phyloP scores from a whole-genome alignment of 1,140 invertebrate genomes.

The Steinernema khuongi region DNA sequence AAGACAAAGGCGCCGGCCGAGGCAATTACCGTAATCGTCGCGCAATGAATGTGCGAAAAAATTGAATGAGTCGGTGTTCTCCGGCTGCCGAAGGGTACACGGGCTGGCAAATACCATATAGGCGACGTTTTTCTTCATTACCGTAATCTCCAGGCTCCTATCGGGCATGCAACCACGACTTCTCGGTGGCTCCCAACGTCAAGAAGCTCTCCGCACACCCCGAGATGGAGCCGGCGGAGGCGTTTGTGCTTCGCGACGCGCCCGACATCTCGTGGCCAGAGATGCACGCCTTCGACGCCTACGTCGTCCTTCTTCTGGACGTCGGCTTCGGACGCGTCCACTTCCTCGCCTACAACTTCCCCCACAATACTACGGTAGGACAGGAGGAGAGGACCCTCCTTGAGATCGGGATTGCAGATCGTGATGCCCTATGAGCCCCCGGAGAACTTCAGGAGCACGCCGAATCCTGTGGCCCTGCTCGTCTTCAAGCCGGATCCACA shows the following conservation, averaged over 20 bases:
- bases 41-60: neutral
- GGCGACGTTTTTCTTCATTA: too few species aligned
- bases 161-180: slow-evolving; percentile 54
- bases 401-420: slow-evolving; percentile 22
- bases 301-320: slow-evolving; percentile 45
- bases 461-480: slow-evolving; percentile 49
- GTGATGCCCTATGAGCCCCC: slow-evolving; percentile 41
- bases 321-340: slow-evolving; percentile 50
- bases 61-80: too few species aligned
- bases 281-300: slow-evolving; percentile 40
- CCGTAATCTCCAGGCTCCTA: slow-evolving; percentile 53
- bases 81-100: too few species aligned
- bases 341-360: slow-evolving; percentile 50
- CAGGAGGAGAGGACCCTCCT: neutral
- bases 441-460: slow-evolving; percentile 51
- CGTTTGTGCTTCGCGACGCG: slow-evolving; percentile 40
- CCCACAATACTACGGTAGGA: slow-evolving; percentile 42
- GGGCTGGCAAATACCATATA: too few species aligned
- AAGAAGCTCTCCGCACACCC: slow-evolving; percentile 41
- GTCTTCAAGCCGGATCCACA: slow-evolving; percentile 39
- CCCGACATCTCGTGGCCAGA: slow-evolving; percentile 50
- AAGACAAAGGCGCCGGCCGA: slow-evolving; percentile 14
- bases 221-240: slow-evolving; percentile 40
- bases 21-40: slow-evolving; percentile 10
- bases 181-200: slow-evolving; percentile 21